phyloP scores from a whole-genome alignment of 2,113 vertebrate genomes.

The Chloroceryle aenea region DNA sequence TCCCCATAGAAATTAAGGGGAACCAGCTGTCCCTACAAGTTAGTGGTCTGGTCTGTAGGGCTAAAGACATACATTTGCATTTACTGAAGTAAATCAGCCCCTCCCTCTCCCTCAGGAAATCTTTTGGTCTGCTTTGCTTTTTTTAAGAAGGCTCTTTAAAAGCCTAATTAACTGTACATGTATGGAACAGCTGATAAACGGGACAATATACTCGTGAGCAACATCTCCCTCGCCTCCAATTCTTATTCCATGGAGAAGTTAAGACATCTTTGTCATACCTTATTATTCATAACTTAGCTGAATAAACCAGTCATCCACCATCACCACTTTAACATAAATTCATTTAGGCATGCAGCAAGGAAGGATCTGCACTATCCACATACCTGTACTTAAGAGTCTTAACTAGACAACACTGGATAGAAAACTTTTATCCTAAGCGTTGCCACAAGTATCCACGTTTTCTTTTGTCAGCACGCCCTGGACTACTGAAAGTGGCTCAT shows the following conservation, averaged over 20 bases:
- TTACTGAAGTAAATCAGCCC: not conserved
- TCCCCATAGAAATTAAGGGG: constrained; percentile 45
- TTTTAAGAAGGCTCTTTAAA: not conserved
- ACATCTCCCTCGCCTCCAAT: not conserved
- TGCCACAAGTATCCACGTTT: not conserved
- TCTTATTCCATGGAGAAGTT: constrained; percentile 18
- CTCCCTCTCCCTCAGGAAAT: constrained; percentile 35
- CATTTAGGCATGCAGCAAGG: not conserved
- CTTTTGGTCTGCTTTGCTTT: constrained; percentile 10
- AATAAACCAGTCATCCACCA: constrained; percentile 35
- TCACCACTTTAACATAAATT: constrained; percentile 3
- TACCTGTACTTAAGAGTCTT: not conserved
- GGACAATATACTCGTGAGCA: not conserved
- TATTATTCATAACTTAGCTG: constrained; percentile 55
- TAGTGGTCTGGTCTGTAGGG: not conserved
- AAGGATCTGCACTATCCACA: not conserved
- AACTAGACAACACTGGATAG: not conserved
- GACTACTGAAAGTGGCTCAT: not conserved
- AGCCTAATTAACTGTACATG: constrained; percentile 16
- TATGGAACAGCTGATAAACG: constrained; percentile 51
- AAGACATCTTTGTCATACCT: constrained; percentile 4
- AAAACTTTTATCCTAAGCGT: not conserved
- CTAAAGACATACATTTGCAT: not conserved
- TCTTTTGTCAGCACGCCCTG: not conserved
- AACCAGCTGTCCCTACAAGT: constrained; percentile 9